Conservation (phyloP, 2,113 vertebrate species). For the human region DNA sequence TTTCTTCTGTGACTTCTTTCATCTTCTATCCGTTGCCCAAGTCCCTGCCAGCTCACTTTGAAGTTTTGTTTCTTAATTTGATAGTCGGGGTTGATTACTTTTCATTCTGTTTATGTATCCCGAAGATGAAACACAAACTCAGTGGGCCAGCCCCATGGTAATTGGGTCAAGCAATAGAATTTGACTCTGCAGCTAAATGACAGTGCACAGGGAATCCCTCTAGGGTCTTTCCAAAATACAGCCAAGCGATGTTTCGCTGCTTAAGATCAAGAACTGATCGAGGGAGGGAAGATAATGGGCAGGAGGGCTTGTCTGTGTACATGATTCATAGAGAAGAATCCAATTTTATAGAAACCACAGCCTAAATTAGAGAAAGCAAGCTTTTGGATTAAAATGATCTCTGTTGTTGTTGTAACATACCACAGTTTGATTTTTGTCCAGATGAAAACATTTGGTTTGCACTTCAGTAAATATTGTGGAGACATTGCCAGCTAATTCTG, state of each 20-base stretch:
- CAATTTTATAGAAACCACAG: constrained; percentile 82
- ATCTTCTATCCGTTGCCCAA: background rate
- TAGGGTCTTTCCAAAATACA: constrained; percentile 75
- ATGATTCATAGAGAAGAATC: constrained; percentile 82
- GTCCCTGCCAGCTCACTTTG: background rate
- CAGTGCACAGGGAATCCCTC: constrained; percentile 61
- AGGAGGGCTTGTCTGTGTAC: constrained; percentile 63
- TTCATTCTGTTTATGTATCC: background rate
- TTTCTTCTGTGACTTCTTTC: background rate
- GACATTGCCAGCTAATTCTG: constrained; percentile 86
- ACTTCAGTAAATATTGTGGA: constrained; percentile 86
- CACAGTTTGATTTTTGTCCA: constrained; percentile 86
- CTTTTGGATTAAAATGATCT: constrained; percentile 84
- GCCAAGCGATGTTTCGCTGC: constrained; percentile 78
- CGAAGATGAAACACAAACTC: background rate
- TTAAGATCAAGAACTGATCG: constrained; percentile 35
- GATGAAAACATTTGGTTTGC: constrained; percentile 88
- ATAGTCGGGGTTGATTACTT: background rate
- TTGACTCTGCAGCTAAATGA: constrained; percentile 73
- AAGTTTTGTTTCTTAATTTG: background rate
- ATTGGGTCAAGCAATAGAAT: constrained; percentile 35
- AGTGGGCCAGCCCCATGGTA: fast-evolving
- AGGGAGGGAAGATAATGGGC: constrained; percentile 49
- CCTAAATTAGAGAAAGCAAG: constrained; percentile 83
- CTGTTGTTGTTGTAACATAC: constrained; percentile 85